Percentiles rank a stretch among this genome's conserved stretches.
Evolutionary conservation across 2,797 vertebrate genomes (phyloP).

Genomic region (Alectoris magna): DNA sequence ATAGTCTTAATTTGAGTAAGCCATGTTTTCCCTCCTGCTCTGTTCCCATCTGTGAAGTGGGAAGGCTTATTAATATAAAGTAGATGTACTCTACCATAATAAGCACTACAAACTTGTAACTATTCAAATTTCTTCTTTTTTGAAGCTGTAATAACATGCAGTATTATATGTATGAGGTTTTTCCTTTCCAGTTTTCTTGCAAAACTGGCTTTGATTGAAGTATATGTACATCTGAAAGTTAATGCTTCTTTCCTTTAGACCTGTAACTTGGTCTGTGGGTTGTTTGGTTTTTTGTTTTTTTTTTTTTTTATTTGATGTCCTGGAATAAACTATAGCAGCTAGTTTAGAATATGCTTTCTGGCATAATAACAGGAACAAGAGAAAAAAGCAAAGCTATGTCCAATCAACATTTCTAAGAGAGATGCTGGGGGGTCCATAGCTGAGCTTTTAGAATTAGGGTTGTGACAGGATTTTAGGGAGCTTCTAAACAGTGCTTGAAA

Average conservation of each 20-base stretch:
- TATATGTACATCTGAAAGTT: neutral
- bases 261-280: neutral
- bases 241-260: neutral
- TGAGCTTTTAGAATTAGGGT: neutral
- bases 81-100: constrained; percentile 14
- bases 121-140: constrained; percentile 46
- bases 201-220: constrained; percentile 39
- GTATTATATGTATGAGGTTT: neutral
- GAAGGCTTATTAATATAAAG: constrained; percentile 62
- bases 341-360: neutral
- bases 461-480: neutral
- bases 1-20: constrained; percentile 23
- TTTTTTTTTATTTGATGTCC: neutral
- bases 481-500: neutral
- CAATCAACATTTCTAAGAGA: neutral
- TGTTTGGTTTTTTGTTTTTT: neutral
- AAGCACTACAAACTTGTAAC: neutral
- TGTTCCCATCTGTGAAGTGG: constrained; percentile 66
- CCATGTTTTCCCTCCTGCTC: neutral
- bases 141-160: constrained; percentile 8
- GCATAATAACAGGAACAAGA: neutral
- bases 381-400: neutral
- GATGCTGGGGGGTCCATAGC: neutral
- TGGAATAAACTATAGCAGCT: neutral
- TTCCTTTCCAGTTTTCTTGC: neutral